Percentiles rank a stretch among this genome's conserved stretches.
Conservation (phyloP, 2,113 vertebrate species). For the Eulemur rufifrons region DNA sequence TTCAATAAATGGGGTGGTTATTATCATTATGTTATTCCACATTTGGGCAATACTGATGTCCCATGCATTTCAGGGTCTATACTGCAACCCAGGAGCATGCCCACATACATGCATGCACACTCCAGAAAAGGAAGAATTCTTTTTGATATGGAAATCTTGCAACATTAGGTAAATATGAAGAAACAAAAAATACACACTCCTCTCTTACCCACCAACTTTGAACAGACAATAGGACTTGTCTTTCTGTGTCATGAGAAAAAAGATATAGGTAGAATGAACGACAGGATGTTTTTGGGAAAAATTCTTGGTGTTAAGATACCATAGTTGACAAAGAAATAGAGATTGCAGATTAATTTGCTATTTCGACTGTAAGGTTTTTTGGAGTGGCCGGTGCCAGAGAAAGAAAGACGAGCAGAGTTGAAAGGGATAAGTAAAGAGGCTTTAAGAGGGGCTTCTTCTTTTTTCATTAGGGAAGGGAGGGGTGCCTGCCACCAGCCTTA, state of each 20-base stretch:
- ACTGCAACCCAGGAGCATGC: neutral
- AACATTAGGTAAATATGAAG: neutral
- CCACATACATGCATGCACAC: neutral
- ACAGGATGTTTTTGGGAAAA: neutral
- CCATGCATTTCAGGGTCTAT: neutral
- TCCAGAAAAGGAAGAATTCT: neutral
- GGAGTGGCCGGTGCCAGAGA: too few species aligned
- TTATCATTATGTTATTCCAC: neutral
- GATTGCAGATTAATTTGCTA: constrained; percentile 20
- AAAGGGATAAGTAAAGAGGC: too few species aligned
- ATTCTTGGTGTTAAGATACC: neutral
- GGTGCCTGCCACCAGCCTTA: too few species aligned
- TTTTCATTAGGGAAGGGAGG: too few species aligned
- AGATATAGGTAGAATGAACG: neutral
- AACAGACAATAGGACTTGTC: neutral
- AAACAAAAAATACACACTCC: neutral
- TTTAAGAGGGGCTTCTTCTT: too few species aligned
- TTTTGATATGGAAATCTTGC: neutral
- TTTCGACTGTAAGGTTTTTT: neutral
- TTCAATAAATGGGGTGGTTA: neutral
- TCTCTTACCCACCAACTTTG: neutral
- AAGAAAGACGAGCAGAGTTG: too few species aligned
- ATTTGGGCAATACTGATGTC: neutral
- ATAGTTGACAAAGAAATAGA: neutral
- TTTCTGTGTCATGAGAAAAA: neutral